phyloP scores from a whole-genome alignment of 2,797 vertebrate genomes.

The Xenentodon cancila region DNA sequence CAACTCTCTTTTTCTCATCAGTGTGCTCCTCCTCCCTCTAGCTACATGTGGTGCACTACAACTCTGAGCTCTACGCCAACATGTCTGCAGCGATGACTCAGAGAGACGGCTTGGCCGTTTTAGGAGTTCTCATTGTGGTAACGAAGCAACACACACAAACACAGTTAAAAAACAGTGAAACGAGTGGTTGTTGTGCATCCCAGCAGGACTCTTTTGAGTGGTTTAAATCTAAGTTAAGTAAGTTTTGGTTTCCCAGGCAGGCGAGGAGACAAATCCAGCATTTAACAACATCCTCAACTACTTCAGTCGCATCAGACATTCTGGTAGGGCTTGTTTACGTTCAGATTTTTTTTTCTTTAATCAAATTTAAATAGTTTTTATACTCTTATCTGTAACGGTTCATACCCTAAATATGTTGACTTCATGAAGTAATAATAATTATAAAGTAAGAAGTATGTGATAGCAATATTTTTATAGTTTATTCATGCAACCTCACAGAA shows the following conservation, averaged over 20 bases:
- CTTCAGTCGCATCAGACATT: conserved; percentile 83
- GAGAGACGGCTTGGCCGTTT: conserved; percentile 86
- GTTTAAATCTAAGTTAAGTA: background rate
- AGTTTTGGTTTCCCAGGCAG: conserved; percentile 76
- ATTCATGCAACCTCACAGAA: background rate
- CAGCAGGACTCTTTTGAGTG: background rate
- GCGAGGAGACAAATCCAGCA: conserved; percentile 81
- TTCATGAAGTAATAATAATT: too few species aligned
- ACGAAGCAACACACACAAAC: conserved; percentile 3
- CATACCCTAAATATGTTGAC: too few species aligned
- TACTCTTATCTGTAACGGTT: too few species aligned
- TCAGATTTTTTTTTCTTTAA: background rate
- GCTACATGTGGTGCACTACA: conserved; percentile 93
- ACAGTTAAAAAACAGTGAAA: background rate
- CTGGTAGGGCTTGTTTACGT: conserved; percentile 74
- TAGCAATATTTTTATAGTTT: background rate
- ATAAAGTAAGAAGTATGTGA: background rate
- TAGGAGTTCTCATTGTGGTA: conserved; percentile 91
- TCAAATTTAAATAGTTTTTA: background rate
- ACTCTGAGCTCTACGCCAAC: conserved; percentile 84
- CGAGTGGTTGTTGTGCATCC: background rate
- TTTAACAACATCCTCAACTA: conserved; percentile 87
- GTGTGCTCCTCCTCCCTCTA: conserved; percentile 56
- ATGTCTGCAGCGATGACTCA: conserved; percentile 81
- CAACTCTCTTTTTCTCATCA: background rate